Evolutionary conservation across 1,140 invertebrate genomes (phyloP), one percentile per base, ranked within the genome.

Genomic region (Cydia fagiglandana): DNA sequence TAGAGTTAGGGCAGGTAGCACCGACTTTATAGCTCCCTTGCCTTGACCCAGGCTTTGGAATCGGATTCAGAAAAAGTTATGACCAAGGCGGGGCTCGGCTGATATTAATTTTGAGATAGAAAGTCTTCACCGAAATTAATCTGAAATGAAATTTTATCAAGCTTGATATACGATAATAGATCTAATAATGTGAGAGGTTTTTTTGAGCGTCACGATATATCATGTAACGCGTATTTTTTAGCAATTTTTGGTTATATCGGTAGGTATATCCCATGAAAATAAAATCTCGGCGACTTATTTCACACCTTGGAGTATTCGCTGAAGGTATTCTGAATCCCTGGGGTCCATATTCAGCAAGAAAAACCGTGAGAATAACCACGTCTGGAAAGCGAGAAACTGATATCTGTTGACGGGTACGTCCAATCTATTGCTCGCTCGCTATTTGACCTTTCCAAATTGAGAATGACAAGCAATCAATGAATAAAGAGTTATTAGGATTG

Each of bases 391-490:
- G 7, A 61, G 20, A 61, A 24, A 24, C 20, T 24, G 56, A 61
- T 61, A 24, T 20, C 56, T 10, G 66, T 45, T 38, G 66, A 17
- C 34, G 66, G n/a, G 30, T 34, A 41, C 17, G 15, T 5, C 34
- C 66, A 38, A 34, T 70, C 66, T 70, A 70, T 70, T 20, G 66
- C 66, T 38, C n/a, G 66, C 17, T 70, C 64, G 64, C 66, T 70
- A 70, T 70, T 70, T 70, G 66, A 70, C 66, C 66, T 70, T 70
- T 70, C 30, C 66, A 70, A 70, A 70, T 70, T 70, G 66, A 70
- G 66, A 70, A 70, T 70, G 66, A 70, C 66, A 70, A 70, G 66
- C 66, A 70, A 70, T 70, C 66, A 70, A 70, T 70, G 66, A 70
- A 34, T 70, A 70, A 38, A 70, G 66, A 70, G 66, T 70, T 70